Evolutionary conservation across 2,113 vertebrate genomes (phyloP).

Genomic region (Chloroceryle aenea): DNA sequence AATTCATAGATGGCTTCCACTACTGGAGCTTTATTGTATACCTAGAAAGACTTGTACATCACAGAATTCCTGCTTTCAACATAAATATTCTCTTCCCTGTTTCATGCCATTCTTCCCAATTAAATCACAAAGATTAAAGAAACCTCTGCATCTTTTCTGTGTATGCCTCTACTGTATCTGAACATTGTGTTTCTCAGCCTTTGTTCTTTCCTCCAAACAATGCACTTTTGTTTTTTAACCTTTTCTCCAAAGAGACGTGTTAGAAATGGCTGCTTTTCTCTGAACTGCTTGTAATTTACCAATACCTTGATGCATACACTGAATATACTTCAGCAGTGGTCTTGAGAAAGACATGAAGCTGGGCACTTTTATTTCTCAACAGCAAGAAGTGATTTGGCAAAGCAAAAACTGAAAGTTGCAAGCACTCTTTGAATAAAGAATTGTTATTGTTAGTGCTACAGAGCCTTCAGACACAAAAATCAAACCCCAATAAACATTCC

Average conservation of each 20-base stretch:
- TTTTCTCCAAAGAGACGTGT: background rate
- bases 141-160: background rate
- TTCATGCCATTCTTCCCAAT: background rate
- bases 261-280: background rate
- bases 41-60: background rate
- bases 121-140: background rate
- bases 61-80: background rate
- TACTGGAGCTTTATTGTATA: background rate
- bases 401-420: background rate
- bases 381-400: background rate
- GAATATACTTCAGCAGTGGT: background rate
- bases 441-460: background rate
- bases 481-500: background rate
- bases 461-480: constrained; percentile 9
- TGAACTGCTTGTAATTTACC: background rate
- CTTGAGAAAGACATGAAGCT: background rate
- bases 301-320: background rate
- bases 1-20: background rate
- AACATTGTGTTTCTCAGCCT: background rate
- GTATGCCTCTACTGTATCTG: background rate
- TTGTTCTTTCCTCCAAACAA: background rate
- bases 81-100: background rate
- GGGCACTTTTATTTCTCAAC: background rate
- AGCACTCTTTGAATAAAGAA: background rate
- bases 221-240: background rate